A percentile compares a stretch with the other conserved stretches of the same genome.
These are phyloP conservation scores for Porites cylindrica DNA, from an alignment of 92 coral and sea anemone species.

Conservation along the genomic window DNA sequence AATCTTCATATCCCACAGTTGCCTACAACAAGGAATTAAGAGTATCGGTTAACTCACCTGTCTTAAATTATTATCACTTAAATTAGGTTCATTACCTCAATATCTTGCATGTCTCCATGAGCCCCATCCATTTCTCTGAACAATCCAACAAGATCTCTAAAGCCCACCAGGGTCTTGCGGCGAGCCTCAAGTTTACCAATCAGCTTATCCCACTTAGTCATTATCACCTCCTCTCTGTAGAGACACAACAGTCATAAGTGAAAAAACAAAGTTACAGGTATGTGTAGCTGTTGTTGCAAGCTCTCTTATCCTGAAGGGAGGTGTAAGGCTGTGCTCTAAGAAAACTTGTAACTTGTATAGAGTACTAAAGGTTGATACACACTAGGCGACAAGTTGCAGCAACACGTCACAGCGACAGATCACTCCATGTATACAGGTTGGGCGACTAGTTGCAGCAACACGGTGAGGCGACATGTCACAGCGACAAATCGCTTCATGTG, in stretches of 20 bases:
- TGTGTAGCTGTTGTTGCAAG: not conserved
- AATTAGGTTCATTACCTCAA: slow-evolving; percentile 69
- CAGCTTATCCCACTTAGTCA: slow-evolving; percentile 97
- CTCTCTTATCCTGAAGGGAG: too few species aligned
- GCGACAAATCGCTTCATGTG: too few species aligned
- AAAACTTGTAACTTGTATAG: too few species aligned
- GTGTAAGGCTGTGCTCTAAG: too few species aligned
- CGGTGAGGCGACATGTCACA: too few species aligned
- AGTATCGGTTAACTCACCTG: not conserved
- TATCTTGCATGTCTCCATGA: slow-evolving; percentile 85
- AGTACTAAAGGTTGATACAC: too few species aligned
- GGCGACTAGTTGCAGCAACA: too few species aligned
- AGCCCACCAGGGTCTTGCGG: slow-evolving; percentile 82
- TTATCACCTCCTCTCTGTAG: slow-evolving; percentile 88
- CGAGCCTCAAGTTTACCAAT: slow-evolving; percentile 88
- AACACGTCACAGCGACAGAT: too few species aligned
- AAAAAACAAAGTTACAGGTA: not conserved
- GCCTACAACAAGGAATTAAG: not conserved
- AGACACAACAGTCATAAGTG: not conserved
- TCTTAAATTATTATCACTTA: too few species aligned
- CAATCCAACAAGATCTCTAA: slow-evolving; percentile 90
- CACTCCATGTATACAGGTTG: too few species aligned
- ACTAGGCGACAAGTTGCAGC: too few species aligned
- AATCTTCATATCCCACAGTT: not conserved
- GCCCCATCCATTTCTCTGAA: slow-evolving; percentile 98